Evolutionary conservation across 92 coral and sea anemone species (phyloP).

Genomic region (Metridium senile): DNA sequence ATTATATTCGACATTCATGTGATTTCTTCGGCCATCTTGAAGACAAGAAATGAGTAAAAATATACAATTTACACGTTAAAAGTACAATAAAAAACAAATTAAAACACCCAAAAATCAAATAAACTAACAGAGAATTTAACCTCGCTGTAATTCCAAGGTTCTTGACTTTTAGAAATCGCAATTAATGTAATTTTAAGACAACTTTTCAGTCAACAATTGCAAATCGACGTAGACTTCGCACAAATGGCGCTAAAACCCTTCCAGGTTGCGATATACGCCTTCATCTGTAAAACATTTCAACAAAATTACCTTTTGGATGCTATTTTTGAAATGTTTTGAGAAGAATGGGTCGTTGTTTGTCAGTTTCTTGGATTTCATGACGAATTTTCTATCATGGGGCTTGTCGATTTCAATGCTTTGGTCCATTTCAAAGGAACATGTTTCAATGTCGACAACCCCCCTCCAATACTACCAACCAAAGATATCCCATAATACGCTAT

Average conservation of each 20-base stretch:
- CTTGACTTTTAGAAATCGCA: neutral
- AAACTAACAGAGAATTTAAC: slow-evolving; percentile 45
- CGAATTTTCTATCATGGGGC: slow-evolving; percentile 48
- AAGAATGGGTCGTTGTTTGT: neutral
- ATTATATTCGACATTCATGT: slow-evolving; percentile 53
- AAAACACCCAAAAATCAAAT: slow-evolving; percentile 21
- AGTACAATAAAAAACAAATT: slow-evolving; percentile 28
- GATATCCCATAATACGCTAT: slow-evolving; percentile 83
- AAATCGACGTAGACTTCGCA: neutral
- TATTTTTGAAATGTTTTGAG: slow-evolving; percentile 19
- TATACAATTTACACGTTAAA: slow-evolving; percentile 36
- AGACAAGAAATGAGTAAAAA: slow-evolving; percentile 47
- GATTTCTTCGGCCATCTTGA: slow-evolving; percentile 88
- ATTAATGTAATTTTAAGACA: neutral
- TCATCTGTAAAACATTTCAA: neutral
- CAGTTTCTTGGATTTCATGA: slow-evolving; percentile 33
- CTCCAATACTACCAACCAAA: slow-evolving; percentile 65
- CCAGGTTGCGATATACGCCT: neutral
- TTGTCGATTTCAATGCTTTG: slow-evolving; percentile 53
- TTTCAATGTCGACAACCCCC: slow-evolving; percentile 80
- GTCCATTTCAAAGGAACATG: slow-evolving; percentile 22
- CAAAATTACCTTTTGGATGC: slow-evolving; percentile 22
- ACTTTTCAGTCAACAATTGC: neutral
- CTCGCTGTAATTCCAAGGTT: slow-evolving; percentile 14
- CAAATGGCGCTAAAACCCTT: slow-evolving; percentile 10